phyloP scores from a whole-genome alignment of 1,140 invertebrate species.

The Drosophila neocordata region DNA sequence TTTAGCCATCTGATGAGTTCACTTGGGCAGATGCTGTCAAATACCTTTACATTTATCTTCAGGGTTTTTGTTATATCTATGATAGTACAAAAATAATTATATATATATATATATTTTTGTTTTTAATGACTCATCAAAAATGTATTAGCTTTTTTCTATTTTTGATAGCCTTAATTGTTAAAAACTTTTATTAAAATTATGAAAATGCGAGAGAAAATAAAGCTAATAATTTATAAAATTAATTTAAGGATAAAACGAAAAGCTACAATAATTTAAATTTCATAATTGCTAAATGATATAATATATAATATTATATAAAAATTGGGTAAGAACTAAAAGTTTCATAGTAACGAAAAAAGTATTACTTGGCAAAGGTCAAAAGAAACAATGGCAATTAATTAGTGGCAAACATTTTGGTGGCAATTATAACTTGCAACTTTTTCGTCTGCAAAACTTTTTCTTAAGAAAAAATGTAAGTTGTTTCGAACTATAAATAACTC shows the following conservation, averaged over 20 bases:
- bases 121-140: conserved; percentile 18
- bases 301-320: too few relatives aligned
- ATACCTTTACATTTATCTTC: conserved; percentile 37
- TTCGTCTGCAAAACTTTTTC: conserved; percentile 25
- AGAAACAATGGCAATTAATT: conserved; percentile 51
- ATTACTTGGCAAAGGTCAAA: conserved; percentile 1
- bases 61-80: neutral
- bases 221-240: too few relatives aligned
- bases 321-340: neutral
- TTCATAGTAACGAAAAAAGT: neutral
- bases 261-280: neutral
- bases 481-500: conserved; percentile 38
- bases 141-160: neutral
- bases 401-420: conserved; percentile 31
- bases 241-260: too few relatives aligned
- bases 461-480: conserved; percentile 41
- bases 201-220: too few relatives aligned
- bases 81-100: neutral
- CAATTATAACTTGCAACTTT: conserved; percentile 34
- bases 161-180: too few relatives aligned
- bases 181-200: too few relatives aligned
- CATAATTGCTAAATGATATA: too few relatives aligned
- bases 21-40: conserved; percentile 22
- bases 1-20: conserved; percentile 17
- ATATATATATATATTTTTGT: neutral